Conservation (phyloP, 2,113 vertebrate genomes). For the Xyrauchen texanus region DNA sequence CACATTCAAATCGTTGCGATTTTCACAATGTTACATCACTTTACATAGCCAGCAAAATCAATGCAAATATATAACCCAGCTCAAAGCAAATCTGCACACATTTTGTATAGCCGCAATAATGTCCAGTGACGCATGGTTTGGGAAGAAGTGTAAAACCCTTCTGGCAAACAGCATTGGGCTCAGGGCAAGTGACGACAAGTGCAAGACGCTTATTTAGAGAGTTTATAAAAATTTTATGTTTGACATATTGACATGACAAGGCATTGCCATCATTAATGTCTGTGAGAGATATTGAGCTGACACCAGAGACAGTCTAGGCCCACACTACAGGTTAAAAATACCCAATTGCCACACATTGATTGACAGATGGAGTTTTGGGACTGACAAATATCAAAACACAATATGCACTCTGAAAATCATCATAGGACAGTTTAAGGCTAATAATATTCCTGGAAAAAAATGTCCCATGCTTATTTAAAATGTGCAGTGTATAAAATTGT, state of each 20-base stretch:
- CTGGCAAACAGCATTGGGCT: slow-evolving; percentile 9
- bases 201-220: slow-evolving; percentile 5
- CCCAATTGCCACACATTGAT: slow-evolving; percentile 13
- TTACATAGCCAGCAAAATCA: too few relatives aligned
- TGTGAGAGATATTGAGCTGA: slow-evolving; percentile 17
- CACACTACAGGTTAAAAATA: slow-evolving; percentile 46
- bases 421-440: slow-evolving; percentile 25
- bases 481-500: background rate
- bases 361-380: slow-evolving; percentile 37
- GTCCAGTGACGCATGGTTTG: slow-evolving; percentile 3
- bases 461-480: slow-evolving; percentile 1
- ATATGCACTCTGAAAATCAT: background rate
- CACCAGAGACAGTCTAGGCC: slow-evolving; percentile 12
- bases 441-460: slow-evolving; percentile 14
- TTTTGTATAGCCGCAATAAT: slow-evolving; percentile 14
- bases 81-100: background rate
- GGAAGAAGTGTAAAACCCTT: slow-evolving; percentile 12
- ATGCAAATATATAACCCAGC: too few relatives aligned
- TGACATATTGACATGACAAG: slow-evolving; percentile 20
- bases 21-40: too few relatives aligned
- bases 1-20: too few relatives aligned
- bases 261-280: slow-evolving; percentile 30
- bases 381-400: slow-evolving; percentile 27
- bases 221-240: slow-evolving; percentile 36
- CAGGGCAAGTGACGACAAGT: background rate